phyloP scores from a whole-genome alignment of 2,888 invertebrate genomes.

The Fragum whitleyi region DNA sequence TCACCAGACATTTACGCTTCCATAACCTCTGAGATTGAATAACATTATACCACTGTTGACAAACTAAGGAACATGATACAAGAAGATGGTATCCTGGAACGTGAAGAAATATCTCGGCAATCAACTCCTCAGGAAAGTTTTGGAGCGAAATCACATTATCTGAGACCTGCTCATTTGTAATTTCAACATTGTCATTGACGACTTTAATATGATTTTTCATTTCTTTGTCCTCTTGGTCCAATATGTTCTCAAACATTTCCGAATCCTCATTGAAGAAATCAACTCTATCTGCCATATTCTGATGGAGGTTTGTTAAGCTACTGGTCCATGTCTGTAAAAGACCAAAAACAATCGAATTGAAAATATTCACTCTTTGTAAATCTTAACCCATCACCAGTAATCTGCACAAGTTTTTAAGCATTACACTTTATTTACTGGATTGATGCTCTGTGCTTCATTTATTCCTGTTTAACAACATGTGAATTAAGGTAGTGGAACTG shows the following conservation, averaged over 20 bases:
- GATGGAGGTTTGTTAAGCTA: too few species aligned
- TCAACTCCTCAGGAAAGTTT: slow-evolving; percentile 43
- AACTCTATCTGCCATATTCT: too few species aligned
- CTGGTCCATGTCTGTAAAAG: too few species aligned
- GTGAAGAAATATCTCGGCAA: slow-evolving; percentile 37
- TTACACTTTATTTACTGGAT: too few species aligned
- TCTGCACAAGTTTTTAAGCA: too few species aligned
- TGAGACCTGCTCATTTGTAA: not conserved
- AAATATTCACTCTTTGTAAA: too few species aligned
- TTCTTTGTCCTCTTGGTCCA: not conserved
- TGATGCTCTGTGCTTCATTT: too few species aligned
- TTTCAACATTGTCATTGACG: not conserved
- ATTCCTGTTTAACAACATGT: too few species aligned
- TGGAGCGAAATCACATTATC: not conserved
- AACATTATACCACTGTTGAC: slow-evolving; percentile 58
- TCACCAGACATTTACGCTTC: slow-evolving; percentile 65
- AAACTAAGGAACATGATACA: slow-evolving; percentile 52
- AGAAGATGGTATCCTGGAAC: slow-evolving; percentile 60
- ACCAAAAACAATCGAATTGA: too few species aligned
- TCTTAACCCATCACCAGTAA: too few species aligned
- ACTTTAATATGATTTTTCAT: too few species aligned
- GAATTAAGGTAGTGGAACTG: too few species aligned
- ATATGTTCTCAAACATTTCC: not conserved
- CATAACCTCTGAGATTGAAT: slow-evolving; percentile 61
- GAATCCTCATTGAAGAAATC: not conserved